phyloP scores from a whole-genome alignment of 2,888 invertebrate species.

The Shargacucullia verbasci region DNA sequence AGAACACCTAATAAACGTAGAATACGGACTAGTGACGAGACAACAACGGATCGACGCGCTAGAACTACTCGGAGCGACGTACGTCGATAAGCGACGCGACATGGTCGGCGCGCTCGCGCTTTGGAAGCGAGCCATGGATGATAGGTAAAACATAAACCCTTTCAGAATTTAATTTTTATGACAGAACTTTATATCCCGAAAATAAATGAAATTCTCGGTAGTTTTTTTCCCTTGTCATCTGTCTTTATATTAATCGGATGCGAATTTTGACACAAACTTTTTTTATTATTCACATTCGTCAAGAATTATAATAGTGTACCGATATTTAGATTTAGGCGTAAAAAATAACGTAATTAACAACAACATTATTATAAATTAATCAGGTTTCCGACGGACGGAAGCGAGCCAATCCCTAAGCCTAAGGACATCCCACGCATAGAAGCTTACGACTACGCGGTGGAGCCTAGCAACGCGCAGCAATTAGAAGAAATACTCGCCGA shows the following conservation, averaged over 20 bases:
- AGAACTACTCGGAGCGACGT: slow-evolving; percentile 97
- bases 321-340: too few species aligned
- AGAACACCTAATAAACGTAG: slow-evolving; percentile 95
- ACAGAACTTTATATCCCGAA: too few species aligned
- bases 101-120: slow-evolving; percentile 96
- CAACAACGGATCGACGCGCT: slow-evolving; percentile 96
- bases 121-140: slow-evolving; percentile 97
- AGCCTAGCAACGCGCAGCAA: slow-evolving; percentile 93
- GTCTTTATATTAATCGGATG: too few species aligned
- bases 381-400: slow-evolving; percentile 90
- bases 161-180: too few species aligned
- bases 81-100: slow-evolving; percentile 98
- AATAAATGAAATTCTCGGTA: too few species aligned
- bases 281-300: too few species aligned
- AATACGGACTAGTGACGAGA: slow-evolving; percentile 93
- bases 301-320: too few species aligned
- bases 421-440: slow-evolving; percentile 91
- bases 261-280: too few species aligned
- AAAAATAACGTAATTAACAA: neutral
- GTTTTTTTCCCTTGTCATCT: too few species aligned
- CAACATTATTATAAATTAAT: neutral
- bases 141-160: slow-evolving; percentile 89
- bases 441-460: slow-evolving; percentile 96
- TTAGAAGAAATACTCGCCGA: slow-evolving; percentile 96
- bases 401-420: slow-evolving; percentile 93